These are phyloP conservation scores for Maniola jurtina DNA, from an alignment of 1,140 invertebrate genomes.

Conservation along the genomic window DNA sequence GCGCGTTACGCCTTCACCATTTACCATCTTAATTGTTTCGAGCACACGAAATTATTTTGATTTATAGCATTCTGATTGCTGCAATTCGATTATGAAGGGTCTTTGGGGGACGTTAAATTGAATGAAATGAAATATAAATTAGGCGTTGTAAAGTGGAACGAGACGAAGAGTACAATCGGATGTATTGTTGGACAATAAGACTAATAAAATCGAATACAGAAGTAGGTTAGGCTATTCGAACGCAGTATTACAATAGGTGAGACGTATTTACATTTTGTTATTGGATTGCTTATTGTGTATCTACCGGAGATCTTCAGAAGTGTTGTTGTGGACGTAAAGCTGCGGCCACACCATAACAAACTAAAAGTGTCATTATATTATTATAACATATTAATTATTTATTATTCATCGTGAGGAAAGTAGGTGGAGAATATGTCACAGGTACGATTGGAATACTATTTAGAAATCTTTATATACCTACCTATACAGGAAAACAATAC, in stretches of 20 bases:
- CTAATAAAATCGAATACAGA: slow-evolving; percentile 36
- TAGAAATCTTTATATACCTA: too few relatives aligned
- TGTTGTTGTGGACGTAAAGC: too few relatives aligned
- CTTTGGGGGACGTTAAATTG: slow-evolving; percentile 63
- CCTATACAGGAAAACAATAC: too few relatives aligned
- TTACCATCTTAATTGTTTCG: slow-evolving; percentile 65
- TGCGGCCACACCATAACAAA: too few relatives aligned
- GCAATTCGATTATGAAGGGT: slow-evolving; percentile 69
- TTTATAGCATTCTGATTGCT: slow-evolving; percentile 74
- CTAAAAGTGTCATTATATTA: too few relatives aligned
- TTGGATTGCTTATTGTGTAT: slow-evolving; percentile 4
- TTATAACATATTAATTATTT: too few relatives aligned
- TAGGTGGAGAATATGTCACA: too few relatives aligned
- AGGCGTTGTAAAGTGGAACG: slow-evolving; percentile 49
- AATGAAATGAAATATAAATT: slow-evolving; percentile 74
- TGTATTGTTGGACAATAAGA: slow-evolving; percentile 40
- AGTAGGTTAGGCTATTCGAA: slow-evolving; percentile 20
- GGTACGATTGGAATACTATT: too few relatives aligned
- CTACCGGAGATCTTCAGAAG: too few relatives aligned
- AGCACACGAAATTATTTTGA: slow-evolving; percentile 72
- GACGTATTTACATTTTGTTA: slow-evolving; percentile 5
- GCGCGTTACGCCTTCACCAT: slow-evolving; percentile 46
- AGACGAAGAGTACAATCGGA: slow-evolving; percentile 39
- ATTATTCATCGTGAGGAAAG: too few relatives aligned
- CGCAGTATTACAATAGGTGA: slow-evolving; percentile 14